Evolutionary conservation across 2,113 vertebrate genomes (phyloP).

Genomic region (Sceloporus undulatus): DNA sequence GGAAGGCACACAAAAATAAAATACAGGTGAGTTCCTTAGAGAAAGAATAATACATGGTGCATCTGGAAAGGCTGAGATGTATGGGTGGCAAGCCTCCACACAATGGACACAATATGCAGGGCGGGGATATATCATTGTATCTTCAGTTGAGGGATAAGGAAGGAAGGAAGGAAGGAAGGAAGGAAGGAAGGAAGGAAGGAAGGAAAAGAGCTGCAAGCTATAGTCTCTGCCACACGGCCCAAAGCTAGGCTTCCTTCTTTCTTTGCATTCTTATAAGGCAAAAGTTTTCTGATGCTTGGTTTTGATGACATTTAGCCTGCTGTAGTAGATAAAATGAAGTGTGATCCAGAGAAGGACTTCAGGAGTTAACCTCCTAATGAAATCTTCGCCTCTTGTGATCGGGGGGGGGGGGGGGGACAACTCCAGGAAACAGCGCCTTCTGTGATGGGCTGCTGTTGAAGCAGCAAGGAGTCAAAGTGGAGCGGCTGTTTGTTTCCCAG

Average conservation of each 20-base stretch:
- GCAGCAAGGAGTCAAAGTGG: conserved; percentile 65
- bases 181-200: not conserved
- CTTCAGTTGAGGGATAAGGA: no score
- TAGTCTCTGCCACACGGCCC: not conserved
- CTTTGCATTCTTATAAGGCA: not conserved
- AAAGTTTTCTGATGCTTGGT: conserved; percentile 32
- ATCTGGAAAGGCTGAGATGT: not conserved
- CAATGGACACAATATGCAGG: not conserved
- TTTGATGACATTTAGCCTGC: conserved; percentile 52
- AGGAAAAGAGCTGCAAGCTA: not conserved
- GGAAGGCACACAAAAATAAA: no score
- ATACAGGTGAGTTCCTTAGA: not conserved
- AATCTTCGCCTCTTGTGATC: conserved; percentile 49
- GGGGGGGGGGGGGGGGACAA: conserved; percentile 24
- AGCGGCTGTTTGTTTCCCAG: conserved; percentile 71
- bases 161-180: not conserved
- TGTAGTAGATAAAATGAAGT: conserved; percentile 37
- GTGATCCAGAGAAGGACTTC: conserved; percentile 7
- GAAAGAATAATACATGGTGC: not conserved
- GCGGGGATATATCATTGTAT: no score
- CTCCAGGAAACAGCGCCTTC: conserved; percentile 26
- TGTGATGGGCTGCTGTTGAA: conserved; percentile 37
- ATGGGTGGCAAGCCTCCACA: not conserved
- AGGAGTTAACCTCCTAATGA: conserved; percentile 48
- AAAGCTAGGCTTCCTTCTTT: conserved; percentile 41